Evolutionary conservation across 2,113 vertebrate genomes (phyloP), one percentile per base, ranked within the genome.

Genomic region (Gymnocephalus cernua): DNA sequence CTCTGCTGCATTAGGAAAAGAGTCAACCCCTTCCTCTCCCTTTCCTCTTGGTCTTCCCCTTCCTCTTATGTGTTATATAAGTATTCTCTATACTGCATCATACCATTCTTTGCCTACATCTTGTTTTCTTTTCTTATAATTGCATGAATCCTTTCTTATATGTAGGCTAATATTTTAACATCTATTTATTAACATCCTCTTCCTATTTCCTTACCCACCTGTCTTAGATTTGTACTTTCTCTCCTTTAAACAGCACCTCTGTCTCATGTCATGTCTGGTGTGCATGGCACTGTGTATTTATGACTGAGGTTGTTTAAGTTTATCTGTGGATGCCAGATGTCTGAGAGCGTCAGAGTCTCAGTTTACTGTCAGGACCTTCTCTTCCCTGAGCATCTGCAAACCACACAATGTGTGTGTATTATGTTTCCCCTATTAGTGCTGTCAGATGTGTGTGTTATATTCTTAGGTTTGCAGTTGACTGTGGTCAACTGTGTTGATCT

Each of bases 301-400:
- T 23, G 63, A 58, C 65, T 3, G n/a, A 47, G 61, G 65, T 57
- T 63, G 75, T 82, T 61, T 15, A 44, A 79, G 54, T 82, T 84
- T 72, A 84, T 79, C 61, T 72, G 32, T 74, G 71, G 54, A 48
- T 14, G 38, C 80, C 87, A 84, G 65, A 86, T 84, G 84, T 84
- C 18, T 70, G 76, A 71, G 53, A 71, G 51, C 21, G 15, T 67
- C 67, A 27, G 58, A 57, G 69, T 61, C 3, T 66, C 50, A 18
- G 58, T 71, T 45, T 78, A 65, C 69, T 70, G 70, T 77, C 67
- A 79, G 61, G 57, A 38, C 19, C 65, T 14, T 82, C 73, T 59
- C n/a, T 56, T 69, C 44, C 45, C 47, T 0, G 51, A 35, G 66
- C 58, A 72, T 83, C 79, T 85, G 48, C 23, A 75, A 83, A 62